Percentiles rank a stretch among this genome's conserved stretches.
These are phyloP conservation scores for Rousettus madagascariensis DNA, from an alignment of 2,797 vertebrate genomes.

Conservation along the genomic window DNA sequence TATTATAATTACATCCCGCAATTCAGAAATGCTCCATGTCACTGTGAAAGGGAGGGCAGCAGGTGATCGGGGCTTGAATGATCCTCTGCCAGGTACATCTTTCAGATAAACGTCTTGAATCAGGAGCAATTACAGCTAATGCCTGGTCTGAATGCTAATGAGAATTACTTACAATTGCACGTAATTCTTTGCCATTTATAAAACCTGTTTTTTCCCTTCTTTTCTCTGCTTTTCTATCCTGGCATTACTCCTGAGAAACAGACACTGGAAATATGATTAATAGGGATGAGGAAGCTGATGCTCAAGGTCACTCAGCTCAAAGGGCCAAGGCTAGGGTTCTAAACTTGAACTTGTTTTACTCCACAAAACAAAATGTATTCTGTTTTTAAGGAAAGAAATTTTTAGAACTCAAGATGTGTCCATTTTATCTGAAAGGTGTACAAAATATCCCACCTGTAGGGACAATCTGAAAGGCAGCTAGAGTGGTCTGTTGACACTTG, in stretches of 20 bases:
- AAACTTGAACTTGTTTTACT: not conserved
- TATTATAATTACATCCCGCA: conserved; percentile 64
- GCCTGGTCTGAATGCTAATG: conserved; percentile 69
- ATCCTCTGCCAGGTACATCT: conserved; percentile 67
- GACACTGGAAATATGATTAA: not conserved
- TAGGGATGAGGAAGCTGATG: conserved; percentile 11
- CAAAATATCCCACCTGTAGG: not conserved
- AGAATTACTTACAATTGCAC: conserved; percentile 64
- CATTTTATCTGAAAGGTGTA: not conserved
- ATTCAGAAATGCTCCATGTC: conserved; percentile 52
- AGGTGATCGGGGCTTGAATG: conserved; percentile 65
- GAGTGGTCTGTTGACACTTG: not conserved
- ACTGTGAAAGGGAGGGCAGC: conserved; percentile 68
- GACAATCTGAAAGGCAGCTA: not conserved
- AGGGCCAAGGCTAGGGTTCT: not conserved
- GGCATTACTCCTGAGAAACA: conserved; percentile 12
- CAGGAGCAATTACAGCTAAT: conserved; percentile 66
- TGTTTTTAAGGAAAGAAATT: not conserved
- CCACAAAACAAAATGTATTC: not conserved
- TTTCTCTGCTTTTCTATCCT: not conserved
- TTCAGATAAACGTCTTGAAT: conserved; percentile 71
- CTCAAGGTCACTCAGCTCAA: not conserved
- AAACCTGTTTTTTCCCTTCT: not conserved
- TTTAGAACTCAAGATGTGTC: not conserved
- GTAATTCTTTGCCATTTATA: conserved; percentile 63